A percentile compares a stretch with the other conserved stretches of the same genome.
phyloP scores from a whole-genome alignment of 2,797 vertebrate genomes.

The Okamejei kenojei region DNA sequence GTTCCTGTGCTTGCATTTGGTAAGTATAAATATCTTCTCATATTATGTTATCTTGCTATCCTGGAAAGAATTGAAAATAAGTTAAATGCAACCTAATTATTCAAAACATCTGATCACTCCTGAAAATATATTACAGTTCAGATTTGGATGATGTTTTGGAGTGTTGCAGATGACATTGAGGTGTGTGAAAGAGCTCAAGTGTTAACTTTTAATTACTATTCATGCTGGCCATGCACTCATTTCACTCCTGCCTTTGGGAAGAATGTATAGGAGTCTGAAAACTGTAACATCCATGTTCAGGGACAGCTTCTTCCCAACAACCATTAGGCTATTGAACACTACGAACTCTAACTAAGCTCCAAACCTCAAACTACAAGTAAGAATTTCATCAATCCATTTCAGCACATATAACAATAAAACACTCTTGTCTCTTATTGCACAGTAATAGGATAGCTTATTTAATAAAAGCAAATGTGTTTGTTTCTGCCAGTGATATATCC shows the following conservation, averaged over 20 bases:
- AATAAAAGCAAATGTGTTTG: not conserved
- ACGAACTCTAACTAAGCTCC: no score
- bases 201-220: not conserved
- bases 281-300: no score
- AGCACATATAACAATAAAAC: no score
- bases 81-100: conserved; percentile 18
- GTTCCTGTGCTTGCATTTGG: not conserved
- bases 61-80: not conserved
- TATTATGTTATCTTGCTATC: not conserved
- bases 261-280: no score
- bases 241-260: no score
- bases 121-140: not conserved
- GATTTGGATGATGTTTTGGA: not conserved
- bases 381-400: no score
- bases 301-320: no score
- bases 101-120: not conserved
- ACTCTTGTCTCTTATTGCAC: no score
- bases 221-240: no score
- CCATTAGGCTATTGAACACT: no score
- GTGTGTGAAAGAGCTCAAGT: not conserved
- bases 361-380: no score
- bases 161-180: not conserved
- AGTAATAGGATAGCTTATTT: not conserved
- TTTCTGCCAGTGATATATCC: not conserved
- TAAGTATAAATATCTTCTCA: not conserved